Evolutionary conservation across 2,113 vertebrate genomes (phyloP), one percentile per base, ranked within the genome.

Genomic region (Trematocara stigmaticum): DNA sequence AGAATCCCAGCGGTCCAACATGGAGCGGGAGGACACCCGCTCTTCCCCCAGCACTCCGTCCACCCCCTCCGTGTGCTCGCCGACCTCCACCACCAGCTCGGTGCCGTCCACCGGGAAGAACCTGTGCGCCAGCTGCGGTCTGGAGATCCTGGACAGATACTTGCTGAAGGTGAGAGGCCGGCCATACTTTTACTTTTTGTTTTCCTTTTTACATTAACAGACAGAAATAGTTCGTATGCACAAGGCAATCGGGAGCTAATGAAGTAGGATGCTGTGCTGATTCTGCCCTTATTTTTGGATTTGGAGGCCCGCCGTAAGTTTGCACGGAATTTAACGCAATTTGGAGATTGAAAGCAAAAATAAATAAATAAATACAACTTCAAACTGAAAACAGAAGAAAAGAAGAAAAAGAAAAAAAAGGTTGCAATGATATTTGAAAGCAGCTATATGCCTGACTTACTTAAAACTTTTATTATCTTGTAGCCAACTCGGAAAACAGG

Each of bases 111-210:
- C 96, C 18, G 97, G 97, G 93, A 99, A 99, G 96, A 99, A 98
- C 95, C 91, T 98, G 95, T 99, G 98, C 94, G 98, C 98, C 90
- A 99, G 98, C 94, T 99, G 98, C 91, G 98, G 98, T 18, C 96
- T 98, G 81, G 98, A 99, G 95, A 99, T 99, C 95, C 94, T 98
- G 89, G 98, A 99, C 94, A 95, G 98, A 92, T 99, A 99, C 94
- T 93, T 99, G 91, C 98, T 99, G 84, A 99, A 99, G 98, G 98
- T 99, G 92, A 90, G 92, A 56, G 82, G 29, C 34, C 34, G 11
- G 56, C 2, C 8, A 1, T 1, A 5, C 2, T 26, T 20, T 26
- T 7, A 61, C 11, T 26, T 11, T 74, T 2, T 47, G 49, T 81
- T 81, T 78, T 35, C n/a, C 10, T 52, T n/a, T 18, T 83, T 5